Evolutionary conservation across 2,888 invertebrate species (phyloP).

Genomic region (Molanna angustata): DNA sequence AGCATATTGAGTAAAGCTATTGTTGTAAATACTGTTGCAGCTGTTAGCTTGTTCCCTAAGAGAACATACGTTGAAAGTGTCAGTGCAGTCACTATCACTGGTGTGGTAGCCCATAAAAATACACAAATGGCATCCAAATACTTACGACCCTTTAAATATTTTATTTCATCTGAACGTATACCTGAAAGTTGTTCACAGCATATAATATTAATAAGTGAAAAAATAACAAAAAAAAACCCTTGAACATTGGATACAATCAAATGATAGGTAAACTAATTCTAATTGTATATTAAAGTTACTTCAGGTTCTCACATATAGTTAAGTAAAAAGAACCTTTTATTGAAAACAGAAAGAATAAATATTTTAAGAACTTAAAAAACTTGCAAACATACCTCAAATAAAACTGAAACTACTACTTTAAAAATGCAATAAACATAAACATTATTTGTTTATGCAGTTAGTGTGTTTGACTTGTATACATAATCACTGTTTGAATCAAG

Average conservation of each 20-base stretch:
- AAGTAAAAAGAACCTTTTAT: too few species aligned
- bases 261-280: too few species aligned
- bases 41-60: constrained; percentile 75
- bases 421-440: too few species aligned
- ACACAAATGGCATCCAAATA: constrained; percentile 97
- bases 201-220: constrained; percentile 7
- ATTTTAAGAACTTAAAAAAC: not conserved
- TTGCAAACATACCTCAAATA: too few species aligned
- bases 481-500: too few species aligned
- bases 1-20: constrained; percentile 95
- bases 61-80: constrained; percentile 78
- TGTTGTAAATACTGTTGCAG: constrained; percentile 91
- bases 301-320: too few species aligned
- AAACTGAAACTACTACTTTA: too few species aligned
- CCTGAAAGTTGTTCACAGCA: too few species aligned
- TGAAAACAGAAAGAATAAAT: not conserved
- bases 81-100: constrained; percentile 81
- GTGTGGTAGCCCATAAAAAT: constrained; percentile 98
- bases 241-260: too few species aligned
- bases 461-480: too few species aligned
- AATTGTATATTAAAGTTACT: too few species aligned
- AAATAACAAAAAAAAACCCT: constrained; percentile 4
- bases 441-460: too few species aligned
- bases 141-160: constrained; percentile 80
- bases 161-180: constrained; percentile 65